Evolutionary conservation across 2,113 vertebrate genomes (phyloP).

Genomic region (Syrrhaptes paradoxus): DNA sequence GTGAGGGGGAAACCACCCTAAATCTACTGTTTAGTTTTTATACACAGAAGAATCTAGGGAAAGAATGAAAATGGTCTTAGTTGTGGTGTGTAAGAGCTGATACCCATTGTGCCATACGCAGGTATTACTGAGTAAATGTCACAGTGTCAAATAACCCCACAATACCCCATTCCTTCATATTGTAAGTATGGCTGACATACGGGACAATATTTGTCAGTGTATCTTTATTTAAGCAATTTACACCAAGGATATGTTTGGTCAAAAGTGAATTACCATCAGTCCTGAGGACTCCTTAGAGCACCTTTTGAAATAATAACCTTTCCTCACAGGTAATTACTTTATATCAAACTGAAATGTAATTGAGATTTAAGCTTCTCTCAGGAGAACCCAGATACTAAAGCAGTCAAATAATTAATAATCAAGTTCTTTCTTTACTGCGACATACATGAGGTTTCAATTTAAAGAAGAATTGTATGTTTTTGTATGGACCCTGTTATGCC

Average conservation of each 20-base stretch:
- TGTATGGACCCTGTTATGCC: background rate
- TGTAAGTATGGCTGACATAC: background rate
- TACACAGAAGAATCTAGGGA: background rate
- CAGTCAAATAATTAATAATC: background rate
- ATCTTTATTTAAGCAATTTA: constrained; percentile 1
- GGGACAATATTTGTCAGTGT: background rate
- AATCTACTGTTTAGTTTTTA: background rate
- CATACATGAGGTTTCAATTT: background rate
- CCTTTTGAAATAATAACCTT: background rate
- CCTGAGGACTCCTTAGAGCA: background rate
- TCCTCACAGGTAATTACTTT: background rate
- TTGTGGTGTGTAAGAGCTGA: background rate
- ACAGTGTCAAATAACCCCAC: background rate
- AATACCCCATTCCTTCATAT: background rate
- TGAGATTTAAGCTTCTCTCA: background rate
- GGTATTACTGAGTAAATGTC: background rate
- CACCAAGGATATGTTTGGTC: background rate
- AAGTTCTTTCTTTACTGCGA: background rate
- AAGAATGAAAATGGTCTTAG: background rate
- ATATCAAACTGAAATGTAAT: background rate
- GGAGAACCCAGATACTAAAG: background rate
- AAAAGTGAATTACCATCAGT: background rate
- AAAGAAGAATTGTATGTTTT: background rate
- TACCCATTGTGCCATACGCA: background rate
- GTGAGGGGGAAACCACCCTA: background rate